phyloP scores from a whole-genome alignment of 2,797 vertebrate genomes.

The Hydrophis major region DNA sequence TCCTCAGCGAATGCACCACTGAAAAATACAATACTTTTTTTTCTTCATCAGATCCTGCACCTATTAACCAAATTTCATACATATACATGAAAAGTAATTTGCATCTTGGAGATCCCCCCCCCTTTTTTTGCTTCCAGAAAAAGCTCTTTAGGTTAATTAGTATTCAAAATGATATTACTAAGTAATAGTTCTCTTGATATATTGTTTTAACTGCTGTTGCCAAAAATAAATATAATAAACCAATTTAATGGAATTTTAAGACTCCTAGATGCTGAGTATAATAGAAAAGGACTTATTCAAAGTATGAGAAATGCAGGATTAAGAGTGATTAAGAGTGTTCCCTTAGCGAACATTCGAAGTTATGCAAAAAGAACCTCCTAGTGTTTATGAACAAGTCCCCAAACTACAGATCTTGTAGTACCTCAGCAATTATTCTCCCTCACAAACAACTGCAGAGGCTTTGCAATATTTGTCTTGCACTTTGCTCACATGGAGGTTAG shows the following conservation, averaged over 20 bases:
- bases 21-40: slow-evolving; percentile 34
- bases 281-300: slow-evolving; percentile 15
- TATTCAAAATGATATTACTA: neutral
- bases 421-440: no score
- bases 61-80: slow-evolving; percentile 42
- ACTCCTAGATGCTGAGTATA: slow-evolving; percentile 4
- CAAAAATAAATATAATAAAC: neutral
- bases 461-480: no score
- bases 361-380: no score
- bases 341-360: no score
- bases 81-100: neutral
- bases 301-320: neutral
- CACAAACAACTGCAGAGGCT: no score
- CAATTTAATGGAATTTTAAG: slow-evolving; percentile 23
- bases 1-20: slow-evolving; percentile 43
- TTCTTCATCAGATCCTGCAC: slow-evolving; percentile 11
- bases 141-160: no score
- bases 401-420: no score
- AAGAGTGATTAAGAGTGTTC: no score
- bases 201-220: neutral
- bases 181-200: slow-evolving; percentile 22
- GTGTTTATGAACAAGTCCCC: no score
- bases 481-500: no score
- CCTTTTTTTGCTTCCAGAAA: neutral
- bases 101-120: no score